phyloP scores from a whole-genome alignment of 1,140 invertebrate species.

The Triops cancriformis region DNA sequence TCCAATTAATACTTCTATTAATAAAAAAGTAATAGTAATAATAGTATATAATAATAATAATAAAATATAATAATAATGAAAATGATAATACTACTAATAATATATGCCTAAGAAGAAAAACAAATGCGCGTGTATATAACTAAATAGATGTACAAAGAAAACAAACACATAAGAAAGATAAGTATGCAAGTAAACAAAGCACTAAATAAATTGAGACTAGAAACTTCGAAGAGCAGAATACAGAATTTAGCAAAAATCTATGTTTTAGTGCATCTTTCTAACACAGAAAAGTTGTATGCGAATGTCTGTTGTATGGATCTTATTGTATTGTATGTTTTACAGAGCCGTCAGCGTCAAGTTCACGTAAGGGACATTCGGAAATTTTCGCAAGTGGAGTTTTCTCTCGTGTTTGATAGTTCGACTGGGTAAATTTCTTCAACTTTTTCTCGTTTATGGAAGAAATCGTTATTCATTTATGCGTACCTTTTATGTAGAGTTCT shows the following conservation, averaged over 20 bases:
- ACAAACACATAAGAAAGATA: no score
- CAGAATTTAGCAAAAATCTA: neutral
- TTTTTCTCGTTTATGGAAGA: conserved; percentile 1
- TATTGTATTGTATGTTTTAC: conserved; percentile 30
- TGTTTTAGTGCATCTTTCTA: conserved; percentile 16
- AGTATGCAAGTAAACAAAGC: no score
- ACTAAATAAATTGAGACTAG: neutral
- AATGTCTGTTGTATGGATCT: neutral
- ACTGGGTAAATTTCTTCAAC: conserved; percentile 54
- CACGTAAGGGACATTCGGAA: conserved; percentile 78
- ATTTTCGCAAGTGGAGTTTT: conserved; percentile 64
- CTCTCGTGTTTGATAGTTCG: conserved; percentile 73
- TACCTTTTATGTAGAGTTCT: conserved; percentile 50
- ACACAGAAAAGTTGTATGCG: neutral
- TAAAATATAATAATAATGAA: no score
- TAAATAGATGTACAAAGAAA: no score
- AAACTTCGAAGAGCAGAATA: no score
- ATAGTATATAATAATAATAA: no score
- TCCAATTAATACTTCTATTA: no score
- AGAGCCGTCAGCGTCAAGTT: conserved; percentile 70
- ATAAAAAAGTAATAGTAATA: no score
- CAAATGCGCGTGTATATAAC: no score
- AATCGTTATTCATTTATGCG: no score
- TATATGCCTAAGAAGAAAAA: no score
- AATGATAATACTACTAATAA: no score